These are phyloP conservation scores for Pteropus alecto DNA, from an alignment of 2,113 vertebrate genomes.

Conservation along the genomic window DNA sequence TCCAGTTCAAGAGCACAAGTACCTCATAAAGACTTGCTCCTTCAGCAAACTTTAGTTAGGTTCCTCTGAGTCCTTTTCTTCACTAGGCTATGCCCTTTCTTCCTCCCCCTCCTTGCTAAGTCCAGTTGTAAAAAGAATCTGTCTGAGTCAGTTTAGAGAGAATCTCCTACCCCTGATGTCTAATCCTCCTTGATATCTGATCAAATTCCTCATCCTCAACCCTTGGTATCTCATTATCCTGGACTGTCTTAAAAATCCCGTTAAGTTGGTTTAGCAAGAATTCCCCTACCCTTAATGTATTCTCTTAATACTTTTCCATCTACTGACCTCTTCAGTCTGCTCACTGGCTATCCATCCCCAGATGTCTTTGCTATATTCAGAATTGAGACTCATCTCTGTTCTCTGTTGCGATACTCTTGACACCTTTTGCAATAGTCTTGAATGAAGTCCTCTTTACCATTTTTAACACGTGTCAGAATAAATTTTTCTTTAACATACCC, in stretches of 20 bases:
- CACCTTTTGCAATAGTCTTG: not conserved
- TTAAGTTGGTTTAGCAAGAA: not conserved
- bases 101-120: not conserved
- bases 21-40: not conserved
- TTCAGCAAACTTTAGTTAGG: not conserved
- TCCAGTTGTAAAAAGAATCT: not conserved
- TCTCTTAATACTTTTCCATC: not conserved
- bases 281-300: not conserved
- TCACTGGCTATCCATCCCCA: not conserved
- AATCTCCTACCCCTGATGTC: not conserved
- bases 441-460: not conserved
- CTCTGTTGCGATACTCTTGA: not conserved
- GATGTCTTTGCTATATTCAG: not conserved
- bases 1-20: not conserved
- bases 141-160: not conserved
- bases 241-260: not conserved
- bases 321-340: not conserved
- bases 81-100: not conserved
- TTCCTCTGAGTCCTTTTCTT: not conserved
- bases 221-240: not conserved
- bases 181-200: not conserved
- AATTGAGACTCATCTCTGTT: not conserved
- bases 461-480: not conserved
- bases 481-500: not conserved
- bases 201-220: not conserved